Percentiles rank a stretch among this genome's conserved stretches.
These are phyloP conservation scores for Aelia acuminata DNA, from an alignment of 2,888 invertebrate species.

Conservation along the genomic window DNA sequence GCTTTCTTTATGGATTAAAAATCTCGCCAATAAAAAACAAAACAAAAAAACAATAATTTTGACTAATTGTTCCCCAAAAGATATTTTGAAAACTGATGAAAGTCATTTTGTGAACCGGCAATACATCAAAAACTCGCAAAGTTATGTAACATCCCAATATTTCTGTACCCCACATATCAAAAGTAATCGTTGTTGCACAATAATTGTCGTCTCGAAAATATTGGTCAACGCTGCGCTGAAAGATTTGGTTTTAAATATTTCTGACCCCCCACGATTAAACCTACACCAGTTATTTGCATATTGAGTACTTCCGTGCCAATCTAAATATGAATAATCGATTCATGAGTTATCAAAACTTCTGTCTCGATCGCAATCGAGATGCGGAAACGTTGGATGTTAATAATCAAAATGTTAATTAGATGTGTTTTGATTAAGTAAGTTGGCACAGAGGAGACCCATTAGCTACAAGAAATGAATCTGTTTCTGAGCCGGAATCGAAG, in stretches of 20 bases:
- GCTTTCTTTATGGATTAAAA: too few relatives aligned
- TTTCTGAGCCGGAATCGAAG: neutral
- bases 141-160: neutral
- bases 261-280: neutral
- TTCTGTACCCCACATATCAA: neutral
- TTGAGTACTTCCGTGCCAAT: conserved; percentile 1
- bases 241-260: neutral
- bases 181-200: neutral
- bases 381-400: neutral
- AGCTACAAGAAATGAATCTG: neutral
- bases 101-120: neutral
- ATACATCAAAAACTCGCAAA: neutral
- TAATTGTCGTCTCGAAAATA: neutral
- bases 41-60: too few relatives aligned
- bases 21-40: too few relatives aligned
- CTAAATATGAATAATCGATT: neutral
- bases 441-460: neutral
- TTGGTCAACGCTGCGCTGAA: neutral
- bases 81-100: neutral
- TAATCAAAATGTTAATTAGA: too few relatives aligned
- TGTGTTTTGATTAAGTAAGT: neutral
- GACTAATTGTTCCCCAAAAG: too few relatives aligned
- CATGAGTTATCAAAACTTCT: neutral
- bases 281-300: neutral
- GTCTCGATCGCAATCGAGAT: neutral